Evolutionary conservation across 2,888 invertebrate genomes (phyloP).

Genomic region (Trissolcus japonicus): DNA sequence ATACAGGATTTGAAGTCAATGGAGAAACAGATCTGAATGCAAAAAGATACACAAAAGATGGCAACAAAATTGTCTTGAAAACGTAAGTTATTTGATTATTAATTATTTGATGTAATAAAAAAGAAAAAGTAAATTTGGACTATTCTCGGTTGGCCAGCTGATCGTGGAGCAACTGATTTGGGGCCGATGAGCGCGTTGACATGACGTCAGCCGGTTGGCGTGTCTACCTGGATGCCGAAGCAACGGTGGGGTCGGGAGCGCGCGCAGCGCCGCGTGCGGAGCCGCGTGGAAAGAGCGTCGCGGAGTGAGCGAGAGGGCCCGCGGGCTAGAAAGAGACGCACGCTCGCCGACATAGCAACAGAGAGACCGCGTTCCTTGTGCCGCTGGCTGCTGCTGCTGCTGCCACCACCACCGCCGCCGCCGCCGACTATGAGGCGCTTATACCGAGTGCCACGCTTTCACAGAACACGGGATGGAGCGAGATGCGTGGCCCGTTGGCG

Average conservation of each 20-base stretch:
- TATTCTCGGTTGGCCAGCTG: neutral
- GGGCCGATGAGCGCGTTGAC: constrained; percentile 34
- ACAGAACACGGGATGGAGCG: constrained; percentile 47
- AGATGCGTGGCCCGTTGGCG: constrained; percentile 38
- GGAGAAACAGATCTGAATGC: too few relatives aligned
- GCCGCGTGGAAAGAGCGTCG: constrained; percentile 28
- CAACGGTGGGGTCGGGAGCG: constrained; percentile 21
- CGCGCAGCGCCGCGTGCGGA: constrained; percentile 53
- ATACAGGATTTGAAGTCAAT: too few relatives aligned
- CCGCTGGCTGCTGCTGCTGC: constrained; percentile 57
- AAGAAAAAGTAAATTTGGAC: too few relatives aligned
- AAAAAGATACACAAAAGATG: too few relatives aligned
- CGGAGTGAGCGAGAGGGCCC: constrained; percentile 55
- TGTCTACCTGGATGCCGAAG: constrained; percentile 1
- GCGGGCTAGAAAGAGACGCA: constrained; percentile 54
- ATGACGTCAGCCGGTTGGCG: constrained; percentile 45
- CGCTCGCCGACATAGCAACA: constrained; percentile 74
- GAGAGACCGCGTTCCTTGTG: constrained; percentile 68
- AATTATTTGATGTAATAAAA: too few relatives aligned
- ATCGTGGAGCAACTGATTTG: constrained; percentile 15
- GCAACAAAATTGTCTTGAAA: too few relatives aligned
- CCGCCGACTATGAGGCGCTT: constrained; percentile 61
- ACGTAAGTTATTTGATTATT: too few relatives aligned
- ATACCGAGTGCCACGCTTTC: constrained; percentile 39
- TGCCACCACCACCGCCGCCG: constrained; percentile 37